Evolutionary conservation across 2,113 vertebrate species (phyloP).

Genomic region (Falco punctatus): DNA sequence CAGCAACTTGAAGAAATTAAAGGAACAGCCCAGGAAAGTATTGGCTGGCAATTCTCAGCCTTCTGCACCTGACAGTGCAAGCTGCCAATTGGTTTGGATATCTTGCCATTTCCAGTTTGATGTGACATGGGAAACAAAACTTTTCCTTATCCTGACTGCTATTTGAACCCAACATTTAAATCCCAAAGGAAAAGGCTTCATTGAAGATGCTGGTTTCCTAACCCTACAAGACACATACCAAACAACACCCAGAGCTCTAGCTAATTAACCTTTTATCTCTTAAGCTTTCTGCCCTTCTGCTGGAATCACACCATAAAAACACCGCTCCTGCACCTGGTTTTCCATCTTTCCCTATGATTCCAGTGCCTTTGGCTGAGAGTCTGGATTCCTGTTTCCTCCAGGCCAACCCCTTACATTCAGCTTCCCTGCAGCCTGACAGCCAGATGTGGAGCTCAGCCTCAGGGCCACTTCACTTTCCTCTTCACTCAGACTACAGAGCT

Average conservation of each 20-base stretch:
- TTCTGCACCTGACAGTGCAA: conserved; percentile 34
- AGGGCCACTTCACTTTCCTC: background rate
- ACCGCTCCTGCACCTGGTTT: conserved; percentile 22
- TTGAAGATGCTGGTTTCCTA: background rate
- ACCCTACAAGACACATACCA: background rate
- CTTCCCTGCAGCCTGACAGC: background rate
- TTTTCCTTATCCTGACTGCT: conserved; percentile 14
- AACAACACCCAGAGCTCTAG: background rate
- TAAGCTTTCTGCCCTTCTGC: background rate
- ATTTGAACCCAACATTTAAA: background rate
- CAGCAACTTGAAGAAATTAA: background rate
- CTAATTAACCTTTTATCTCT: conserved; percentile 35
- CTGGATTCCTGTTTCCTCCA: background rate
- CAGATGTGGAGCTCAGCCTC: conserved; percentile 16
- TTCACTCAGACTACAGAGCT: background rate
- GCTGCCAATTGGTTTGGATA: background rate
- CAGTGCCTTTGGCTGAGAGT: background rate
- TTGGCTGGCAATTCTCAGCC: background rate
- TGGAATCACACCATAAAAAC: background rate
- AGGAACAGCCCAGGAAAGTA: background rate
- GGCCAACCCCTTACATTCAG: background rate
- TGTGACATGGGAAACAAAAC: conserved; percentile 18
- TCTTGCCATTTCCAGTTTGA: conserved; percentile 25
- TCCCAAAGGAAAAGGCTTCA: background rate
- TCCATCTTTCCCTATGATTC: background rate